Conservation (phyloP, 2,888 invertebrate species). For the Apeira syringaria region DNA sequence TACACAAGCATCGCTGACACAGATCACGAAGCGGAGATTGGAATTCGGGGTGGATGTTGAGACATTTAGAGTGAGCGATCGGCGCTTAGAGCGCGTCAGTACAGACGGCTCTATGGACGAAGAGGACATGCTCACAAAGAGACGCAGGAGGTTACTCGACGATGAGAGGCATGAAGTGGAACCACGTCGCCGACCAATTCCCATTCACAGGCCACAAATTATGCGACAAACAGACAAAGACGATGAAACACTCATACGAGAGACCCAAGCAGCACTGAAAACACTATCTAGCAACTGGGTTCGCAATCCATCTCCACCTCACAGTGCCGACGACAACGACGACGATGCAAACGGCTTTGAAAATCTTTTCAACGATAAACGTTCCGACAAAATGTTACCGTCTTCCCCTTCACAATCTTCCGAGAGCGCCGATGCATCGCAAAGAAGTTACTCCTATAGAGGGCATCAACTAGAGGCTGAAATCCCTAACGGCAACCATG, state of each 20-base stretch:
- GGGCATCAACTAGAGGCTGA: constrained; percentile 45
- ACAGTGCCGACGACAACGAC: constrained; percentile 87
- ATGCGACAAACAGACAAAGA: constrained; percentile 80
- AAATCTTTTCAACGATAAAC: constrained; percentile 93
- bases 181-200: constrained; percentile 50
- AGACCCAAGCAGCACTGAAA: constrained; percentile 94
- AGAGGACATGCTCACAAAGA: constrained; percentile 63
- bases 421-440: constrained; percentile 85
- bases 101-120: constrained; percentile 76
- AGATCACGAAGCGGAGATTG: constrained; percentile 88
- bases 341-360: constrained; percentile 93
- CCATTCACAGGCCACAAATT: constrained; percentile 64
- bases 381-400: constrained; percentile 86
- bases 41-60: constrained; percentile 84
- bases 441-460: constrained; percentile 85
- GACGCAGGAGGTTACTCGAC: constrained; percentile 75
- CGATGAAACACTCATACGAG: constrained; percentile 92
- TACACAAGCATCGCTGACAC: constrained; percentile 84
- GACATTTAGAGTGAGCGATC: constrained; percentile 65
- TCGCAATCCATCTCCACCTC: constrained; percentile 85
- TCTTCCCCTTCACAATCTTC: constrained; percentile 86
- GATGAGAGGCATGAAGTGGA: constrained; percentile 66
- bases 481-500: constrained; percentile 49
- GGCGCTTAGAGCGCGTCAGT: constrained; percentile 57
- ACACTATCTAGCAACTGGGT: constrained; percentile 95